phyloP scores from a whole-genome alignment of 2,797 vertebrate genomes.

The Scolopax bukidnonensis region DNA sequence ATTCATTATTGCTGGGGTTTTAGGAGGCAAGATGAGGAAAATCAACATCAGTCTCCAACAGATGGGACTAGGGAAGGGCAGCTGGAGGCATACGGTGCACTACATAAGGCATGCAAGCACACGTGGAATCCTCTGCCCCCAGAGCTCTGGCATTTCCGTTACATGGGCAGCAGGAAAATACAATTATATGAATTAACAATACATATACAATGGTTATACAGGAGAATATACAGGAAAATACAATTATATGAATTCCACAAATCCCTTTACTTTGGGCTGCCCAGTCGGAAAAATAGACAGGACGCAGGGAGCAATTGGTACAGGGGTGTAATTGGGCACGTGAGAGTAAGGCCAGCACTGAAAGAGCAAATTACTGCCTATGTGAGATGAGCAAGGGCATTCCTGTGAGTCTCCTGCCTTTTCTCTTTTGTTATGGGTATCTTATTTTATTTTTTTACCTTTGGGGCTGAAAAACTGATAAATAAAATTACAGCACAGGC shows the following conservation, averaged over 20 bases:
- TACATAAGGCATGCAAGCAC: not conserved
- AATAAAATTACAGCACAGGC: slow-evolving; percentile 1
- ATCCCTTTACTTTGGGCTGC: not conserved
- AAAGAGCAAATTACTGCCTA: not conserved
- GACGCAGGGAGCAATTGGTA: not conserved
- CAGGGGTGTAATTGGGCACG: not conserved
- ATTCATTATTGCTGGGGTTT: slow-evolving; percentile 39
- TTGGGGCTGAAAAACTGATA: not conserved
- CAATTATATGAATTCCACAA: slow-evolving; percentile 7
- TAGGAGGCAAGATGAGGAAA: slow-evolving; percentile 24
- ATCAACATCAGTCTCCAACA: slow-evolving; percentile 27
- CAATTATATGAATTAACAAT: slow-evolving; percentile 43
- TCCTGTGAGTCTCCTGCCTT: not conserved
- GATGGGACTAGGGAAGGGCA: slow-evolving; percentile 54
- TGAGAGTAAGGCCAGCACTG: not conserved
- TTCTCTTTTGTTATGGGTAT: not conserved
- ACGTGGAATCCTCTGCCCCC: slow-evolving; percentile 24
- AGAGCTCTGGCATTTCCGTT: not conserved
- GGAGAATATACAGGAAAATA: not conserved
- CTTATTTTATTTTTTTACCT: not conserved
- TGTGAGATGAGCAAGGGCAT: not conserved
- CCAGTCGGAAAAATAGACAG: not conserved
- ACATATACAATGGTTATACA: too few relatives aligned
- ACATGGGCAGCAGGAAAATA: not conserved
- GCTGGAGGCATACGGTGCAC: slow-evolving; percentile 42